Conservation (phyloP, 2,113 vertebrate species). For the Etheostoma cragini region DNA sequence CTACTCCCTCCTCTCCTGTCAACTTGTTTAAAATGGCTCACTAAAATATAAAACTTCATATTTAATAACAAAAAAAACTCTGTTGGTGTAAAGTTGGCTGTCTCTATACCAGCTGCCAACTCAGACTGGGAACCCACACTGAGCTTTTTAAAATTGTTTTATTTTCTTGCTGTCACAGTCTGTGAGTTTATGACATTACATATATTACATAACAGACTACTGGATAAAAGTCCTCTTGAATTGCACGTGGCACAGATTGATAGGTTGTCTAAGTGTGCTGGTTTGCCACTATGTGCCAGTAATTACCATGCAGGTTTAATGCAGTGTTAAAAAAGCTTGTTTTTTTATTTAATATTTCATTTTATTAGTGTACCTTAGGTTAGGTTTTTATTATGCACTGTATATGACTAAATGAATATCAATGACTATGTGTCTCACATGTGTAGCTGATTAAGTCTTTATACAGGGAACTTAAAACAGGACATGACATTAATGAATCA, state of each 20-base stretch:
- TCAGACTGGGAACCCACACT: constrained; percentile 65
- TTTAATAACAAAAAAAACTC: constrained; percentile 11
- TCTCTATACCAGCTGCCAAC: constrained; percentile 61
- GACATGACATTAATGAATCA: constrained; percentile 28
- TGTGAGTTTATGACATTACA: constrained; percentile 79
- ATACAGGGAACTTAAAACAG: constrained; percentile 23
- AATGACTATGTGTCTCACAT: constrained; percentile 33
- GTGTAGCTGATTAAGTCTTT: constrained; percentile 45
- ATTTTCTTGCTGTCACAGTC: constrained; percentile 73
- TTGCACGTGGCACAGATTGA: constrained; percentile 71
- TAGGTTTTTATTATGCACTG: constrained; percentile 29
- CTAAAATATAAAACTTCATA: constrained; percentile 57
- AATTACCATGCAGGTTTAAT: constrained; percentile 58
- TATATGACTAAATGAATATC: constrained; percentile 33
- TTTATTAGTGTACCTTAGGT: constrained; percentile 44
- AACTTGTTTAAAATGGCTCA: constrained; percentile 68
- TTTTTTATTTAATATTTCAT: constrained; percentile 55
- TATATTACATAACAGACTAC: constrained; percentile 73
- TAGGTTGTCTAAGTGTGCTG: constrained; percentile 68
- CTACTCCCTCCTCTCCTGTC: constrained; percentile 14
- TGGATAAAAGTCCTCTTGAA: constrained; percentile 73
- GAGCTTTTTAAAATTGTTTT: constrained; percentile 72
- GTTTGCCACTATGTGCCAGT: constrained; percentile 58
- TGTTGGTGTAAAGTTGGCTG: constrained; percentile 46
- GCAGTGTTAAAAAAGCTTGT: constrained; percentile 48